Evolutionary conservation across 2,797 vertebrate genomes (phyloP), one percentile per base, ranked within the genome.

Genomic region (Malurus leucopterus): DNA sequence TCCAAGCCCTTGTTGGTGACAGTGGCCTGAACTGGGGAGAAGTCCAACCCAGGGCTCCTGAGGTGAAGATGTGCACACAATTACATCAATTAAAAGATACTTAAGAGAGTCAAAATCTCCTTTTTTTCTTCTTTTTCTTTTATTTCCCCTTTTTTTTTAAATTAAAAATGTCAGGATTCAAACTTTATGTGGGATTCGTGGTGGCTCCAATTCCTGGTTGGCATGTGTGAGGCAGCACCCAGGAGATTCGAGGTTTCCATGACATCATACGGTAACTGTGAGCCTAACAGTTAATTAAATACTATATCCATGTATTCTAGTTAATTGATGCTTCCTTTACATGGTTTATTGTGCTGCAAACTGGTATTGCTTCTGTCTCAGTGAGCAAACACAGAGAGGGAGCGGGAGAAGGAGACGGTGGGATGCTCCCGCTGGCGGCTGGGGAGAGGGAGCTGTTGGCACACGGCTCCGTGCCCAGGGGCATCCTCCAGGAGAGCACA

Each of bases 301-400:
- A 96, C 94, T 95, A 96, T 96, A 96, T 96, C 94, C 95, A 95
- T 95, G 95, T 96, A 96, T 95, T 94, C 94, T 98, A 97, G 98
- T 98, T 98, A 98, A 98, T 98, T 98, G 98, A 98, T 98, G 98
- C 98, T 98, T 98, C 98, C 98, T 98, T 98, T 97, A 98, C 97
- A 97, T 98, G 98, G 97, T 98, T 98, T 98, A 98, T 98, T 98
- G 98, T 98, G 98, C 98, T 98, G 97, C 97, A 98, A 98, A 98
- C 98, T 97, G 97, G 98, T 98, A 98, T 98, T 97, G 96, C 97
- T 97, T 98, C 97, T 98, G 98, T 98, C 98, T 98, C 98, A 98
- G 97, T 98, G 97, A 98, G 97, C 98, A 98, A 98, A 98, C 97
- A 98, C 98, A 98, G 98, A 98, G 97, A 95, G 95, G 95, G 97